Evolutionary conservation across 2,113 vertebrate genomes (phyloP), one percentile per base, ranked within the genome.

Genomic region (Anguilla japonica): DNA sequence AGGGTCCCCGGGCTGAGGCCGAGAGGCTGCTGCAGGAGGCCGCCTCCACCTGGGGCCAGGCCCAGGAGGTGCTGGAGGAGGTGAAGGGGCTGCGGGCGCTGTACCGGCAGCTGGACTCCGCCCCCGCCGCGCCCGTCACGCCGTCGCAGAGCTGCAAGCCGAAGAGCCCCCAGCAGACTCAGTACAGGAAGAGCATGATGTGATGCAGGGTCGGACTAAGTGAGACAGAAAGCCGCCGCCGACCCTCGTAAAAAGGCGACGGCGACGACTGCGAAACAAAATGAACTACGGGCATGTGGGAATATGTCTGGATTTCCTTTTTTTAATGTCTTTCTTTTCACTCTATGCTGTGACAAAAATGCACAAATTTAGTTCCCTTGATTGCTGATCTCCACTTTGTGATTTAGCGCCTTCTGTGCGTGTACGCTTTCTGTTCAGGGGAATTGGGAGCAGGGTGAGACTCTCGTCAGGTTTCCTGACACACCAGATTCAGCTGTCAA

Each of bases 11-110:
- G 87, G 93, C 90, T 26, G 96, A 99, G 91, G 96, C 96, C 0
- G 96, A 97, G 93, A 89, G 96, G 87, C 94, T 99, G 87, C 94
- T 99, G 83, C 95, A 94, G 85, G 97, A 99, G 92, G 98, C 98
- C 0, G 93, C 94, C 0, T 96, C 92, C 0, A 93, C 95, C 40
- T 98, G 98, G 98, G 97, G 91, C 78, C 97, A 98, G 87, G 98
- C 98, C 2, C 95, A 92, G 81, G 92, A 96, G 67, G 97, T 99
- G 43, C 91, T 99, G 92, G 96, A 97, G 93, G 98, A 99, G 90
- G 96, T 99, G 87, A 94, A 92, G 81, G 97, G 98, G 91, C 94
- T 99, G 90, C 94, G 95, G 91, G 95, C 91, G 81, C 91, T 99
- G 80, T 98, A 96, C 93, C 93, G 87, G 80, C 96, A 97, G 87